Percentiles rank a stretch among this genome's conserved stretches.
phyloP scores from a whole-genome alignment of 2,797 vertebrate genomes.

The Eupleurogrammus muticus region DNA sequence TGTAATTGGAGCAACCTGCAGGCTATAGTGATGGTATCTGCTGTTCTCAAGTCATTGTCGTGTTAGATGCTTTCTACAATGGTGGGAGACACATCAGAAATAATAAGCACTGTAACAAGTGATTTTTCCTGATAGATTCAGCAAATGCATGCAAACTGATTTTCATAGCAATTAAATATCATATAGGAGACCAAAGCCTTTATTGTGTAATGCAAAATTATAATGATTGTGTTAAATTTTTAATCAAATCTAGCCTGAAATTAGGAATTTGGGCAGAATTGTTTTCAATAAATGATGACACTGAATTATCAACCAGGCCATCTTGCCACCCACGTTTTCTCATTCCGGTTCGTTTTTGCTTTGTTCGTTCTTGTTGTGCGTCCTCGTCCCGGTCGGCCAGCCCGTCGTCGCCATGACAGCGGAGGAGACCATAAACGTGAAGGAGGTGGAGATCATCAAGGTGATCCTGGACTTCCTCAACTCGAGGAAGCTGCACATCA shows the following conservation, averaged over 20 bases:
- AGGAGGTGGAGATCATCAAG: constrained; percentile 99
- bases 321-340: not conserved
- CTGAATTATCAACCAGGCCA: not conserved
- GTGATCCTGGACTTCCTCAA: constrained; percentile 96
- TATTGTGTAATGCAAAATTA: not conserved
- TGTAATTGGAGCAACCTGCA: not conserved
- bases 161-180: not conserved
- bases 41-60: not conserved
- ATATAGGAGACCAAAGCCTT: not conserved
- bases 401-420: constrained; percentile 92
- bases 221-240: not conserved
- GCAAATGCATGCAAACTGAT: not conserved
- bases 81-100: not conserved
- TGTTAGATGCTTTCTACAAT: constrained; percentile 1
- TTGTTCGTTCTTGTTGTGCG: not conserved
- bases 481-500: constrained; percentile 97
- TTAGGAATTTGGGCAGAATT: not conserved
- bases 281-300: not conserved
- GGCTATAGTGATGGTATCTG: not conserved
- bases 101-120: not conserved
- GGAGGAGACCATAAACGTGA: constrained; percentile 98
- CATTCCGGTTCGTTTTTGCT: not conserved
- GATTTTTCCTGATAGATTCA: not conserved
- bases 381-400: constrained; percentile 32
- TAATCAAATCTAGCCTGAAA: too few species aligned